Evolutionary conservation across 2,888 invertebrate species (phyloP).

Genomic region (Tethea ocularis): DNA sequence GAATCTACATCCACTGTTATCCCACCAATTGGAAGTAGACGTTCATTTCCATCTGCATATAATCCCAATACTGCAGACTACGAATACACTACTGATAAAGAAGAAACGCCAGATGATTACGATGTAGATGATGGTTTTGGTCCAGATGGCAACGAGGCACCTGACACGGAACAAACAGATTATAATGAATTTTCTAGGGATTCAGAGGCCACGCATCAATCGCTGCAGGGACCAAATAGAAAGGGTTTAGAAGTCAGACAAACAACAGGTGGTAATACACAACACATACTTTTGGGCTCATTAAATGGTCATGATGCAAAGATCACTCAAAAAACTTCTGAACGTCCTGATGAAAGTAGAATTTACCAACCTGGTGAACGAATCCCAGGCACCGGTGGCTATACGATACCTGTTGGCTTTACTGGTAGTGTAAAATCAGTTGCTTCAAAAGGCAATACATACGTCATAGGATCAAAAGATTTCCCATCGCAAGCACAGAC

Average conservation of each 20-base stretch:
- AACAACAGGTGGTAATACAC: conserved; percentile 82
- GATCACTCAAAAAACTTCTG: conserved; percentile 84
- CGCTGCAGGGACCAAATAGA: conserved; percentile 55
- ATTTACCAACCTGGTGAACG: conserved; percentile 86
- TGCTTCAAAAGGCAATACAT: conserved; percentile 84
- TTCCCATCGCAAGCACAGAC: conserved; percentile 88
- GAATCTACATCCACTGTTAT: conserved; percentile 36
- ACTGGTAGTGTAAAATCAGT: conserved; percentile 87
- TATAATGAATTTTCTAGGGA: conserved; percentile 83
- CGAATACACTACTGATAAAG: conserved; percentile 69
- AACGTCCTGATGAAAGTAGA: conserved; percentile 80
- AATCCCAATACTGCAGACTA: conserved; percentile 55
- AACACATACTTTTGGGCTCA: conserved; percentile 85
- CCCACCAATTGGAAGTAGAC: conserved; percentile 56
- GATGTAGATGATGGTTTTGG: conserved; percentile 69
- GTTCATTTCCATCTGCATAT: conserved; percentile 63
- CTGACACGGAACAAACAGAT: conserved; percentile 80
- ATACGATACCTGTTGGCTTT: conserved; percentile 87
- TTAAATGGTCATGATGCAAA: conserved; percentile 84
- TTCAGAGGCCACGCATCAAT: conserved; percentile 61
- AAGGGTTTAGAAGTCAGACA: conserved; percentile 74
- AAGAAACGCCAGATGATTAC: conserved; percentile 70
- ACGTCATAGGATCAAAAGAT: conserved; percentile 81
- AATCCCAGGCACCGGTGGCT: conserved; percentile 87
- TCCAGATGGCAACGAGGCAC: conserved; percentile 65